Percentiles rank a stretch among this genome's conserved stretches.
These are phyloP conservation scores for Archocentrus centrarchus DNA, from an alignment of 2,113 vertebrate species.

Conservation along the genomic window DNA sequence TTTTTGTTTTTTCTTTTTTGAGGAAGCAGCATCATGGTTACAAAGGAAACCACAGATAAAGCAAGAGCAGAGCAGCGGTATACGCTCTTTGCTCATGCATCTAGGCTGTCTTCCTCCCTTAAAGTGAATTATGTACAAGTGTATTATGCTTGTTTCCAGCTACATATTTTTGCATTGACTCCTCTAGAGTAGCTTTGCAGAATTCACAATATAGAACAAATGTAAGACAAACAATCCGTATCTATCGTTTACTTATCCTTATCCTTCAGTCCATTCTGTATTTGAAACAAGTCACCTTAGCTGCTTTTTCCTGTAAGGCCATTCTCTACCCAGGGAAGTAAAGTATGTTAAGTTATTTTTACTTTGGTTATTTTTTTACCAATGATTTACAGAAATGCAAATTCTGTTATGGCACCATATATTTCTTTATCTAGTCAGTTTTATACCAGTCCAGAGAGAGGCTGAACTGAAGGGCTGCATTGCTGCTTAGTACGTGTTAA, in stretches of 20 bases:
- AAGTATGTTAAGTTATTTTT: too few species aligned
- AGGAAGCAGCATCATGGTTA: background rate
- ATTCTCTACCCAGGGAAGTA: too few species aligned
- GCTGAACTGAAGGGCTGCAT: background rate
- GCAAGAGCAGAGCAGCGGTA: rapidly evolving
- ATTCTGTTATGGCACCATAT: background rate
- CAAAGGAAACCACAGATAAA: background rate
- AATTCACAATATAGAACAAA: background rate
- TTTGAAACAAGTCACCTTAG: background rate
- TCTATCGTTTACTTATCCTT: background rate
- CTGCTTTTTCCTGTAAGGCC: rapidly evolving
- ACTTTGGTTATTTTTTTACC: too few species aligned
- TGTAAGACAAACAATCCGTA: background rate
- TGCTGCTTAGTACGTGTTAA: background rate
- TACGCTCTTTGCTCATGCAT: background rate
- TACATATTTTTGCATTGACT: background rate
- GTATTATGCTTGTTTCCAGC: background rate
- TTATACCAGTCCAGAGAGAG: background rate
- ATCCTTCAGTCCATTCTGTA: background rate
- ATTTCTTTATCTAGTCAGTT: background rate
- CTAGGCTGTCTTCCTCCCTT: background rate
- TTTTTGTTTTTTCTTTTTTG: background rate
- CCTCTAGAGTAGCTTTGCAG: background rate
- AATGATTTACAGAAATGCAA: background rate
- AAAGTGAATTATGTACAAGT: background rate